Evolutionary conservation across 2,113 vertebrate genomes (phyloP).

Genomic region (Hydrochoerus hydrochaeris): DNA sequence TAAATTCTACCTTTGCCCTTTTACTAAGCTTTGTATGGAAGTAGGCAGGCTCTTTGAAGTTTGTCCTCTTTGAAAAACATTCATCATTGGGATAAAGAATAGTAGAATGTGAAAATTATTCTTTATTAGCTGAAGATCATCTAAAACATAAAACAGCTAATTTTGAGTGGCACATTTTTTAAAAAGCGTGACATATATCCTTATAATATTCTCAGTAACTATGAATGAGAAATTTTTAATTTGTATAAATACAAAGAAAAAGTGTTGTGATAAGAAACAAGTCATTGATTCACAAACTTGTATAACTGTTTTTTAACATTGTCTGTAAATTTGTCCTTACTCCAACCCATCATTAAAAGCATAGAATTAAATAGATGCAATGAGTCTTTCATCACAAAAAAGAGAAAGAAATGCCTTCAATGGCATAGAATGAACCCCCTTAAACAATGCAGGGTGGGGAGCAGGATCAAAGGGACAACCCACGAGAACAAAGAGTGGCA

Average conservation of each 20-base stretch:
- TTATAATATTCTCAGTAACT: not conserved
- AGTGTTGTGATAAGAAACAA: not conserved
- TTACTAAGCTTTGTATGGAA: conserved; percentile 2
- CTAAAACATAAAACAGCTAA: not conserved
- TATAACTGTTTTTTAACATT: not conserved
- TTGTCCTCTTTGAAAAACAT: not conserved
- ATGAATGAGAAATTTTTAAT: not conserved
- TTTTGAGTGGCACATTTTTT: conserved; percentile 10
- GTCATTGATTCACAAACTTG: not conserved
- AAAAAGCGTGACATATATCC: not conserved
- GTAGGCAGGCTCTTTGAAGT: not conserved
- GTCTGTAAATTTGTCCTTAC: not conserved
- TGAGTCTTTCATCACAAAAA: not conserved
- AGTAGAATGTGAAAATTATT: conserved; percentile 1
- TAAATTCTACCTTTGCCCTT: not conserved
- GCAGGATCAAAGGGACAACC: not conserved
- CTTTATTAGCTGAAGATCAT: not conserved
- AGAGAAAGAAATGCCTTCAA: not conserved
- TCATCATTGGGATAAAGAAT: conserved; percentile 21
- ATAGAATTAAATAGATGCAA: not conserved
- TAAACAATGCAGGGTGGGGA: not conserved
- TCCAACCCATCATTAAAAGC: not conserved
- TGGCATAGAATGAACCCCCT: not conserved
- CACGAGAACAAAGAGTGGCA: not conserved
- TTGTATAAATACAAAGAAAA: conserved; percentile 18